phyloP scores from a whole-genome alignment of 2,113 vertebrate genomes.

The Cnemophilus loriae region DNA sequence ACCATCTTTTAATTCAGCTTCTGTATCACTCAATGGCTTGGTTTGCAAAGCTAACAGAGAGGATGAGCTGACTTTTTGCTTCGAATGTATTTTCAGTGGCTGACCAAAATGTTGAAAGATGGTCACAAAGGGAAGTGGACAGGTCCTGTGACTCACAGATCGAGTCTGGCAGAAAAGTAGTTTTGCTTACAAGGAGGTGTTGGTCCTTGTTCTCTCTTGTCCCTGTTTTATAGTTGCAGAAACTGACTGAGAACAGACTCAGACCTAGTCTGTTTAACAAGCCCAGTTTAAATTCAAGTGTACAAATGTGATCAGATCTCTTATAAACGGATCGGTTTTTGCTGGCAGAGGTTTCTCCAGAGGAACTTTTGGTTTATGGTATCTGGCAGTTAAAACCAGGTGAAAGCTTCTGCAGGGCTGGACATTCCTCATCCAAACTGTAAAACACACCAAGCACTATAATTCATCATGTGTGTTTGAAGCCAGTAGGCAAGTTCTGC shows the following conservation, averaged over 20 bases:
- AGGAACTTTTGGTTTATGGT: background rate
- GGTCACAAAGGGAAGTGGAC: background rate
- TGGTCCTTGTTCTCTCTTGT: background rate
- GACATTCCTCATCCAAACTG: background rate
- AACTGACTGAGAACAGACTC: background rate
- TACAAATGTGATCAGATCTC: background rate
- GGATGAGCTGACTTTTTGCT: background rate
- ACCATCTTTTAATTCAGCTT: background rate
- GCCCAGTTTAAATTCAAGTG: background rate
- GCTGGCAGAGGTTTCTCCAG: background rate
- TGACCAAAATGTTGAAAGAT: background rate
- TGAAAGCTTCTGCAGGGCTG: background rate
- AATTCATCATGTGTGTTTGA: background rate
- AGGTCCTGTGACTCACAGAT: background rate
- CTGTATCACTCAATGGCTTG: rapidly evolving
- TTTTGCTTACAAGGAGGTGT: background rate
- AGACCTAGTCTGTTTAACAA: background rate
- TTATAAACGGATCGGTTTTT: background rate
- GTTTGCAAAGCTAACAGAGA: background rate
- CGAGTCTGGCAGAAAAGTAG: background rate
- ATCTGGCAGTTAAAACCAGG: background rate
- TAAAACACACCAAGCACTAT: background rate
- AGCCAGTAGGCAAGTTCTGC: background rate
- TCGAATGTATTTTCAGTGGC: background rate
- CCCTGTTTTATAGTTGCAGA: background rate